phyloP scores from a whole-genome alignment of 2,797 vertebrate species.

The Calcarius lapponicus region DNA sequence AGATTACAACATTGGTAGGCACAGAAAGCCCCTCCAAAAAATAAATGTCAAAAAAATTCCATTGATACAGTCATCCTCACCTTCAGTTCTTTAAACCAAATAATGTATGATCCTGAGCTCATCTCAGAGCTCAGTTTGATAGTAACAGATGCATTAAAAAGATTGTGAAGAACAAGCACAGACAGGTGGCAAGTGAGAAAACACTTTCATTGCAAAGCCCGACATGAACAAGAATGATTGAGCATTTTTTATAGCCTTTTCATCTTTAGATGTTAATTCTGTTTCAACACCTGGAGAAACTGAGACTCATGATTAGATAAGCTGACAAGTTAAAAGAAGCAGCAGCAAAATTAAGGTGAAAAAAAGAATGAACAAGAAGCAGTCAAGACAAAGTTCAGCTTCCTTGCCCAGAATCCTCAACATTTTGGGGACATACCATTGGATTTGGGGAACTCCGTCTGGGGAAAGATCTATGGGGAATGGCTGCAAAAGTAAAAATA shows the following conservation, averaged over 20 bases:
- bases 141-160: slow-evolving; percentile 10
- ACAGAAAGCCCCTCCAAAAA: neutral
- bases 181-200: slow-evolving; percentile 14
- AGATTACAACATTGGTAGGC: neutral
- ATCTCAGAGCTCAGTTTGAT: neutral
- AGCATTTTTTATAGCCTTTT: slow-evolving; percentile 35
- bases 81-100: neutral
- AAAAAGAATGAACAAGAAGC: neutral
- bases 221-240: slow-evolving; percentile 23
- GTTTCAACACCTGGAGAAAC: slow-evolving; percentile 40
- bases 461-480: neutral
- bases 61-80: neutral
- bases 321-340: neutral
- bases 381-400: neutral
- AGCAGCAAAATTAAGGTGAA: neutral
- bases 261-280: neutral
- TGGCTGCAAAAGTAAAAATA: neutral
- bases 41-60: neutral
- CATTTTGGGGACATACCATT: neutral
- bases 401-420: neutral
- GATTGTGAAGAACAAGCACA: slow-evolving; percentile 21
- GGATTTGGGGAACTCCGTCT: neutral
- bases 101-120: neutral
- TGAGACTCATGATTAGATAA: neutral
- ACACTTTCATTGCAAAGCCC: neutral